These are phyloP conservation scores for Epiblema foenella DNA, from an alignment of 2,888 invertebrate genomes.

Conservation along the genomic window DNA sequence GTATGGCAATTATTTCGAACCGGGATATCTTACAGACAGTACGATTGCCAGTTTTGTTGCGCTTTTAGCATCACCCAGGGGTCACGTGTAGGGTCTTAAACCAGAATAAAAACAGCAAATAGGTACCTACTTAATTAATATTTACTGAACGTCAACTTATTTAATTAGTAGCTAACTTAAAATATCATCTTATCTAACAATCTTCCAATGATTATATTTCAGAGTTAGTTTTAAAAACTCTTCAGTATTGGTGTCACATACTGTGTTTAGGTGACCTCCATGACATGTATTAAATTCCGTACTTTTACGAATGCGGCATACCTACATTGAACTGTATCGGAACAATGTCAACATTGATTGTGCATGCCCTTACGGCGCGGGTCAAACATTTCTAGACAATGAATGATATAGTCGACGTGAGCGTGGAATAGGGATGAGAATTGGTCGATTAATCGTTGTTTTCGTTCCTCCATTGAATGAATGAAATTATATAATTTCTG, in stretches of 20 bases:
- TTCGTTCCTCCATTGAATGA: not conserved
- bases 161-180: too few species aligned
- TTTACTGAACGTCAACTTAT: not conserved
- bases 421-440: conserved; percentile 28
- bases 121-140: not conserved
- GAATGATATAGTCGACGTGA: conserved; percentile 46
- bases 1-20: too few species aligned
- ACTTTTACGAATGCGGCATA: conserved; percentile 32
- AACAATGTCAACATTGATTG: conserved; percentile 49
- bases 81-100: too few species aligned
- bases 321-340: conserved; percentile 25
- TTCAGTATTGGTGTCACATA: not conserved
- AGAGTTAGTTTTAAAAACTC: too few species aligned
- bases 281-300: conserved; percentile 42
- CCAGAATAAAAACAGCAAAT: not conserved
- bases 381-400: conserved; percentile 56
- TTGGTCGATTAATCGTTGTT: not conserved
- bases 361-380: conserved; percentile 49
- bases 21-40: too few species aligned
- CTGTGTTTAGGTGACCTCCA: conserved; percentile 13
- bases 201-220: too few species aligned
- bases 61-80: too few species aligned
- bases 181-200: too few species aligned
- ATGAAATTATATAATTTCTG: not conserved
- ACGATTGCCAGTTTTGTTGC: too few species aligned